phyloP scores from a whole-genome alignment of 2,888 invertebrate species.

The Melipona beecheii region DNA sequence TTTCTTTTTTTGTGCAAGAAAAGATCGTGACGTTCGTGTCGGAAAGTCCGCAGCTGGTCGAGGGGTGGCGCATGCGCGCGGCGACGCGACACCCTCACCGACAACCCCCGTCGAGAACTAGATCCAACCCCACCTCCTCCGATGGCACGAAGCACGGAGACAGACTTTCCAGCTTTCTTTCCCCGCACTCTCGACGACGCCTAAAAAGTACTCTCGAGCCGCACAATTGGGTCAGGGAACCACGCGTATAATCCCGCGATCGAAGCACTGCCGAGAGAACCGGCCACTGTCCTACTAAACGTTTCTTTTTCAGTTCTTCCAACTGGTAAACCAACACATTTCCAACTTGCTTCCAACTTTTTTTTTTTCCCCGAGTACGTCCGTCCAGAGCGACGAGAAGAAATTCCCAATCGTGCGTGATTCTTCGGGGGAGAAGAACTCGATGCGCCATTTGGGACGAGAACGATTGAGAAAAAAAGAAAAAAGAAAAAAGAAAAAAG shows the following conservation, averaged over 20 bases:
- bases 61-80: conserved; percentile 66
- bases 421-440: no score
- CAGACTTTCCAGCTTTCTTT: conserved; percentile 36
- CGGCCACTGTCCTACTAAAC: not conserved
- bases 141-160: conserved; percentile 5
- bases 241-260: conserved; percentile 51
- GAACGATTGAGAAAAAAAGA: not conserved
- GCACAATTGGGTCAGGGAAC: conserved; percentile 56
- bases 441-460: not conserved
- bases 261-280: conserved; percentile 24
- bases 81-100: conserved; percentile 65
- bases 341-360: not conserved
- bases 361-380: not conserved
- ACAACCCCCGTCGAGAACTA: conserved; percentile 43
- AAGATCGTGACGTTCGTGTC: conserved; percentile 29
- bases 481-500: not conserved
- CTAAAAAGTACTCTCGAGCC: conserved; percentile 40
- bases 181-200: conserved; percentile 52
- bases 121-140: conserved; percentile 7
- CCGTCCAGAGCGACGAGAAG: not conserved
- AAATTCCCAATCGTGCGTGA: no score
- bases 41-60: conserved; percentile 71
- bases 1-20: not conserved
- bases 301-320: not conserved
- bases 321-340: not conserved